phyloP scores from a whole-genome alignment of 2,113 vertebrate species.

The Spizaetus ornatus region DNA sequence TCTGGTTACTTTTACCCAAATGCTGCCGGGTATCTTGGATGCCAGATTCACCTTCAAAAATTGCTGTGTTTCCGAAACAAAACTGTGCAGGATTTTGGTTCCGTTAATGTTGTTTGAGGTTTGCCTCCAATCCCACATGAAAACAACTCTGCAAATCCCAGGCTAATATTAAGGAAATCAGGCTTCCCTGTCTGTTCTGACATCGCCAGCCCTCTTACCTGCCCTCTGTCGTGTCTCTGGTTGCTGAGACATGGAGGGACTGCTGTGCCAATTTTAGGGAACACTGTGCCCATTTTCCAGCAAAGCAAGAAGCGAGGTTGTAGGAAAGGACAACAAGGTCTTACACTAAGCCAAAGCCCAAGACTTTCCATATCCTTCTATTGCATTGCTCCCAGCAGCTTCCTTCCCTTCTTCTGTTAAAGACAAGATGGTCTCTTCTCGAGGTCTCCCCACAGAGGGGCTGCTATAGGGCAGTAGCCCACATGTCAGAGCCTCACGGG shows the following conservation, averaged over 20 bases:
- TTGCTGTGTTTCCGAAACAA: conserved; percentile 4
- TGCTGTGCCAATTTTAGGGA: neutral
- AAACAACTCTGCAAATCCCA: conserved; percentile 8
- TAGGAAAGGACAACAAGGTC: neutral
- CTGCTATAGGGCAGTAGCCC: neutral
- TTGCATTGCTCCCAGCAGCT: neutral
- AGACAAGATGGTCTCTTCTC: neutral
- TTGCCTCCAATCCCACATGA: neutral
- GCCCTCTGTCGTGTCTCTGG: neutral
- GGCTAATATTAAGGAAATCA: neutral
- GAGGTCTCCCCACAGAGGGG: neutral
- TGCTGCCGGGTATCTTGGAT: neutral
- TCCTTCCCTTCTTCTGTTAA: neutral
- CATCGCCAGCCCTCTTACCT: neutral
- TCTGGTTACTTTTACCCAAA: neutral
- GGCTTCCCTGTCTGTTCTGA: neutral
- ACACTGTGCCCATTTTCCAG: neutral
- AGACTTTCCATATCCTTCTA: neutral
- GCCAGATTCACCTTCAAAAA: neutral
- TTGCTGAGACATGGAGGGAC: neutral
- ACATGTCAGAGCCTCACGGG: neutral
- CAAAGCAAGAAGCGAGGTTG: neutral
- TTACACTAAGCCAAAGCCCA: neutral
- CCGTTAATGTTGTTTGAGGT: neutral
- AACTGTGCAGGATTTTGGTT: neutral